A percentile compares a stretch with the other conserved stretches of the same genome.
phyloP scores from a whole-genome alignment of 2,113 vertebrate species.

The Paramisgurnus dabryanus region DNA sequence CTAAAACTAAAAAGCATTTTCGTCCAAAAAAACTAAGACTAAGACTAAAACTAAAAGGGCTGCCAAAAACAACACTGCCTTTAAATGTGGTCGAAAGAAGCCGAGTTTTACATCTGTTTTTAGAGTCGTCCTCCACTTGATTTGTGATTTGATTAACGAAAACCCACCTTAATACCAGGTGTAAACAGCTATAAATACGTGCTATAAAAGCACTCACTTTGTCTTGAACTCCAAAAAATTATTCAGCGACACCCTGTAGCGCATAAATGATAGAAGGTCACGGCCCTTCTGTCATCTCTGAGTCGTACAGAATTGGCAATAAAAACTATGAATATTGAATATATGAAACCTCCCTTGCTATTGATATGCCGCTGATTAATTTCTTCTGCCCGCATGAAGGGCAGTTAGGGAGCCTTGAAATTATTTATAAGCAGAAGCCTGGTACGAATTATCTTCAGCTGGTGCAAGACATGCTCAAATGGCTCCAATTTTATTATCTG shows the following conservation, averaged over 20 bases:
- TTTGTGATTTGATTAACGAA: too few species aligned
- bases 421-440: constrained; percentile 27
- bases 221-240: too few species aligned
- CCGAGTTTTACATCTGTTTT: too few species aligned
- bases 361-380: constrained; percentile 9
- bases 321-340: constrained; percentile 26
- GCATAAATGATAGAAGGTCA: constrained; percentile 25
- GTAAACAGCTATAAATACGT: too few species aligned
- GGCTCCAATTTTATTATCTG: neutral
- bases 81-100: too few species aligned
- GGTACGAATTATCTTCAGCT: constrained; percentile 28
- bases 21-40: too few species aligned
- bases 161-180: too few species aligned
- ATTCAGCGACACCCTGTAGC: constrained; percentile 4
- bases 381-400: constrained; percentile 28
- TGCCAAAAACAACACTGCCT: too few species aligned
- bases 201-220: too few species aligned
- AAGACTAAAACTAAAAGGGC: too few species aligned
- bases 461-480: constrained; percentile 3
- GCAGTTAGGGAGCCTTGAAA: constrained; percentile 35
- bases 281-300: constrained; percentile 27
- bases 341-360: constrained; percentile 10
- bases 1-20: too few species aligned
- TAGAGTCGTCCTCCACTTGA: too few species aligned
- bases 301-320: constrained; percentile 17